Percentiles rank a stretch among this genome's conserved stretches.
These are phyloP conservation scores for Norana najaformis DNA, from an alignment of 2,888 invertebrate species.

Conservation along the genomic window DNA sequence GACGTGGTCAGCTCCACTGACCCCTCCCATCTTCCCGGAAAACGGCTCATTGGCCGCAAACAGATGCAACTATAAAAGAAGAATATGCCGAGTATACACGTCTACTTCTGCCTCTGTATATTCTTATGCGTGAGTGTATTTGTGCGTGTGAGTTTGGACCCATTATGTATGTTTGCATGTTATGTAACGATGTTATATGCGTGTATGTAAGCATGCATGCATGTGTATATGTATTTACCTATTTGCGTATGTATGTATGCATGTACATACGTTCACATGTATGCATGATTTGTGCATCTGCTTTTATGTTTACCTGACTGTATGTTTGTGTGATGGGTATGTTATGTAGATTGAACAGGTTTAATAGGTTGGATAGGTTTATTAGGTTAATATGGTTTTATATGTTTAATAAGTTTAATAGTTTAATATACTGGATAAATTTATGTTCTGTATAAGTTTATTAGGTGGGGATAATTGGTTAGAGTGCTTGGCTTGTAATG, in stretches of 20 bases:
- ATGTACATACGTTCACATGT: too few species aligned
- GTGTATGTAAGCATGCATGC: too few species aligned
- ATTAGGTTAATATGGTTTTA: not conserved
- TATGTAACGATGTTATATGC: too few species aligned
- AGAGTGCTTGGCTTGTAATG: too few species aligned
- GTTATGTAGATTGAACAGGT: not conserved
- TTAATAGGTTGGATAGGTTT: not conserved
- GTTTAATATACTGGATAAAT: not conserved
- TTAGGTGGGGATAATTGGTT: too few species aligned
- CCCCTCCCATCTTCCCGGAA: slow-evolving; percentile 87
- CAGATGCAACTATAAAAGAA: slow-evolving; percentile 74
- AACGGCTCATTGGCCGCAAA: slow-evolving; percentile 90
- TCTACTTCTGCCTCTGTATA: not conserved
- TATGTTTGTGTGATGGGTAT: not conserved
- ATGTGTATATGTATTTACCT: too few species aligned
- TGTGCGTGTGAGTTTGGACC: too few species aligned
- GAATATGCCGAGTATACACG: not conserved
- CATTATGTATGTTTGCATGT: too few species aligned
- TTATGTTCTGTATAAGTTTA: not conserved
- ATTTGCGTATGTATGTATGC: too few species aligned
- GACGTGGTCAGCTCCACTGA: slow-evolving; percentile 88
- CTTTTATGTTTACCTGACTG: too few species aligned
- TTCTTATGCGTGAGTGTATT: too few species aligned
- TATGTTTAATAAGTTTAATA: not conserved
- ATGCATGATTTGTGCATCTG: too few species aligned